Base-by-base conservation (phyloP, 2,797 vertebrate species). In the Rhinichthys osculus region DNA sequence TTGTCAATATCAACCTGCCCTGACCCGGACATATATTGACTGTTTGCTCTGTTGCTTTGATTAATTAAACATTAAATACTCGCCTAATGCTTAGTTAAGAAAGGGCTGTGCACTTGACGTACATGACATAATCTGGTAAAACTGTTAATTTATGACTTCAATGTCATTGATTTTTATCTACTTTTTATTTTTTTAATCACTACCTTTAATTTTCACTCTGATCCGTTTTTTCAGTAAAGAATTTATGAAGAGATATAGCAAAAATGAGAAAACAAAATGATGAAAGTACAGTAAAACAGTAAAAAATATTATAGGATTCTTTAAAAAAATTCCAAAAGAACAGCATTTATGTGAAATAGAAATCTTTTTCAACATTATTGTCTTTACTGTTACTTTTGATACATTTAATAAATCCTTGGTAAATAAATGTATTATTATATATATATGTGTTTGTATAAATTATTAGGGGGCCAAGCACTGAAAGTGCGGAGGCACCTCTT, bases 11-110 rank as follows among this genome's bases (percentile, higher is more conserved):
- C 80, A 67, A 59, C 40, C 70, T 78, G 80, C 71, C 79, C 67
- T 81, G 82, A 57, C 74, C 59, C 23, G 5, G 67, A 59, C 81
- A 86, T 78, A 52, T 86, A 89, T 89, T 70, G 85, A 86, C 85
- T 81, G 54, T 74, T 85, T 74, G 57, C 38, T 66, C 40, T 40
- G 30, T 83, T 84, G 78, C 83, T 84, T 88, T 86, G 82, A 88
- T 78, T 57, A 78, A 86, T 86, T 81, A 84, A 81, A 57, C 72
- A 78, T 77, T 78, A 83, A 71, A 50, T 50, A 64, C 79, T 47
- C 30, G 70, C 64, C 30, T 81, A 86, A 84, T 82, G 79, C 38
- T 72, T 85, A 52, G 42, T 77, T 85, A 78, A 78, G 74, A 87
- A 78, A 50, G 72, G 69, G 33, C 33, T 74, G 59, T 81, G 30